A percentile compares a stretch with the other conserved stretches of the same genome.
Conservation (phyloP, 2,888 invertebrate genomes). For the Andrena chrysosceles region DNA sequence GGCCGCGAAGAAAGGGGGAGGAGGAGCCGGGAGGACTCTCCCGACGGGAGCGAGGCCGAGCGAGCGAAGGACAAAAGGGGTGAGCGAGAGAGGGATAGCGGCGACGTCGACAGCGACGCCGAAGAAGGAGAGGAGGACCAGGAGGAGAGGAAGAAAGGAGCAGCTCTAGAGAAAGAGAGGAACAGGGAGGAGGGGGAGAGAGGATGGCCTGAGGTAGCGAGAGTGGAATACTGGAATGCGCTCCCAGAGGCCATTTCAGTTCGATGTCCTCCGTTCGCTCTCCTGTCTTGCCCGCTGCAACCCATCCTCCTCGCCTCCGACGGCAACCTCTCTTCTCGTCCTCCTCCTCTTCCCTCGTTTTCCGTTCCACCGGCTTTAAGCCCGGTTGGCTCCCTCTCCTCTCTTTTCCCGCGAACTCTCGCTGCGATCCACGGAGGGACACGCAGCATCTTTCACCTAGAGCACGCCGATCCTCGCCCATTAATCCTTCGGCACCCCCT, state of each 20-base stretch:
- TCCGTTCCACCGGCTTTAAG: constrained; percentile 39
- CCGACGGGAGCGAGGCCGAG: constrained; percentile 19
- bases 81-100: constrained; percentile 46
- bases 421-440: constrained; percentile 38
- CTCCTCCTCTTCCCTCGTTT: constrained; percentile 38
- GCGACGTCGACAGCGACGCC: constrained; percentile 38
- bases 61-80: constrained; percentile 25
- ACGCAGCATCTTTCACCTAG: constrained; percentile 73
- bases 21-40: constrained; percentile 27
- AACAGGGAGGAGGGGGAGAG: constrained; percentile 53
- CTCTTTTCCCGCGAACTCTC: constrained; percentile 25
- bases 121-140: constrained; percentile 51
- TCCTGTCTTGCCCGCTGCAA: constrained; percentile 76
- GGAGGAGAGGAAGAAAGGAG: constrained; percentile 29
- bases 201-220: constrained; percentile 80
- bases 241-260: constrained; percentile 84
- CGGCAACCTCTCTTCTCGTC: constrained; percentile 46
- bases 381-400: constrained; percentile 6
- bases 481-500: constrained; percentile 64
- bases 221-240: constrained; percentile 84
- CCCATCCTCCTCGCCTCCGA: constrained; percentile 52
- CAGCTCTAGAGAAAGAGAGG: constrained; percentile 25
- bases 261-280: constrained; percentile 83
- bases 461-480: constrained; percentile 67
- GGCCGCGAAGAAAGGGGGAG: constrained; percentile 40